Conservation (phyloP, 2,113 vertebrate species). For the Tachuris rubrigastra region DNA sequence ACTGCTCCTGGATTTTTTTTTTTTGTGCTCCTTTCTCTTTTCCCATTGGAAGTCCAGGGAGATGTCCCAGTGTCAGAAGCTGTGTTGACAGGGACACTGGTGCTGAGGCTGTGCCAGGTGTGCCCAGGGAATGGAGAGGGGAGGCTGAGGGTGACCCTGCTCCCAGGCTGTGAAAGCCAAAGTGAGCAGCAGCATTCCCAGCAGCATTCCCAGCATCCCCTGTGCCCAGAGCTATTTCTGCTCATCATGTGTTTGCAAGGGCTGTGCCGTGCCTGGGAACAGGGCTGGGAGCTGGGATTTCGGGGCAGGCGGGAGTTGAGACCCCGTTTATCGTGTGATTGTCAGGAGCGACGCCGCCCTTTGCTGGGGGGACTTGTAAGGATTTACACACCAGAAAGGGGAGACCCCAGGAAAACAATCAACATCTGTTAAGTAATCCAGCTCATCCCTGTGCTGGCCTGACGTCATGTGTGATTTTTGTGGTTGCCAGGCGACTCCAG, state of each 20-base stretch:
- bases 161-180: not conserved
- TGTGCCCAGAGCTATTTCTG: constrained; percentile 17
- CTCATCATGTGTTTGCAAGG: not conserved
- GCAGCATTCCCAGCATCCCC: not conserved
- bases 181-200: not conserved
- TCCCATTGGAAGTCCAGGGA: not conserved
- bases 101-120: not conserved
- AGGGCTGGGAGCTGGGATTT: not conserved
- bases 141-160: not conserved
- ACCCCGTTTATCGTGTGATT: not conserved
- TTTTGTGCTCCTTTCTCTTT: not conserved
- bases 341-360: not conserved
- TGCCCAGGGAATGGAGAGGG: not conserved
- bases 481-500: constrained; percentile 59
- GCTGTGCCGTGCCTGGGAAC: not conserved
- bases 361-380: not conserved
- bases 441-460: not conserved
- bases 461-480: not conserved
- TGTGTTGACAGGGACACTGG: not conserved
- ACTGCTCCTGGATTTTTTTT: not conserved
- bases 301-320: accelerated
- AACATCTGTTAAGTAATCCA: constrained; percentile 36
- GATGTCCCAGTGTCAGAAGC: not conserved
- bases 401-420: not conserved
- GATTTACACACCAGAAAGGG: not conserved